phyloP scores from a whole-genome alignment of 1,140 invertebrate genomes.

The Elysia chlorotica region DNA sequence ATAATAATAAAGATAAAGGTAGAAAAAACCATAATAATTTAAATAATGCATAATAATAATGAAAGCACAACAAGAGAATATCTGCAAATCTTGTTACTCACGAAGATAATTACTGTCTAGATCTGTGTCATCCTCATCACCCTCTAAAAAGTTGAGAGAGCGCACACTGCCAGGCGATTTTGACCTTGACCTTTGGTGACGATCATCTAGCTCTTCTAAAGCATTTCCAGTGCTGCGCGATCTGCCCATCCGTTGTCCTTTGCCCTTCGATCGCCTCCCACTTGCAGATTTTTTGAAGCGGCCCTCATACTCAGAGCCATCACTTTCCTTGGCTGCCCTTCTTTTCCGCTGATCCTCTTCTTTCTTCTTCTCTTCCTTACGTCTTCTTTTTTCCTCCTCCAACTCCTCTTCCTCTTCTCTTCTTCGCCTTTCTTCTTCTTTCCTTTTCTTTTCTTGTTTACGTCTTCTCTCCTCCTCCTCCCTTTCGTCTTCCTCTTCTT shows the following conservation, averaged over 20 bases:
- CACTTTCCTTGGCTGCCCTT: not conserved
- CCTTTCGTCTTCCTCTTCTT: not conserved
- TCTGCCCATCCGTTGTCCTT: constrained; percentile 14
- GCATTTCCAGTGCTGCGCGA: constrained; percentile 20
- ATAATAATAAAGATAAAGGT: too few species aligned
- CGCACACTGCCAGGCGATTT: constrained; percentile 20
- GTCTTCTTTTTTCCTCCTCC: not conserved
- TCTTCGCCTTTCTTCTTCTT: constrained; percentile 9
- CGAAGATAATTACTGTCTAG: constrained; percentile 12
- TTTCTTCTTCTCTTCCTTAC: not conserved
- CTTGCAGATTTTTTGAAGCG: constrained; percentile 17
- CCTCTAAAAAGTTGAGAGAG: constrained; percentile 11
- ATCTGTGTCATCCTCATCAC: constrained; percentile 14
- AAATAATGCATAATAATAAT: too few species aligned
- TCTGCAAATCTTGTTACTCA: too few species aligned
- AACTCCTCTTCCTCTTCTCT: not conserved
- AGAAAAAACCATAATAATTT: too few species aligned
- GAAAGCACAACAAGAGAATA: too few species aligned
- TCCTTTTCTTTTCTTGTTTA: not conserved
- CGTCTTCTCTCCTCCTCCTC: constrained; percentile 4
- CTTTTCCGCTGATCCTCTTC: not conserved
- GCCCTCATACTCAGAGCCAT: constrained; percentile 22
- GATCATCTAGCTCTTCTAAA: constrained; percentile 3
- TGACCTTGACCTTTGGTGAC: not conserved
- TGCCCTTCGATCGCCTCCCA: constrained; percentile 11